Base-by-base conservation (phyloP, 2,888 invertebrate genomes). In the Priocnemis perturbator region DNA sequence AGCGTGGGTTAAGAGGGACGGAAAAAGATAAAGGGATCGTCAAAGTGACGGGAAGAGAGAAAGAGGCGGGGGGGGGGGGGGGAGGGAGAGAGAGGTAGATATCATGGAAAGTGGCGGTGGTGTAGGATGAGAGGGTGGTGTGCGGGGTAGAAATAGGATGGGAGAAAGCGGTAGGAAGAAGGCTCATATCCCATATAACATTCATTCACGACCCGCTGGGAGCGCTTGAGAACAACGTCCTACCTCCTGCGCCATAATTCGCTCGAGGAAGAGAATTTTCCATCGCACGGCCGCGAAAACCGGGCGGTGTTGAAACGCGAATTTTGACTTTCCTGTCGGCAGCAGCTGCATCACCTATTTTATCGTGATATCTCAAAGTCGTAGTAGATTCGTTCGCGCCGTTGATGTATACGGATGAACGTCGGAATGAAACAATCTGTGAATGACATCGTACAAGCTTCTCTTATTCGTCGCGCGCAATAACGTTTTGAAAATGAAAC, bases 201-300 rank as follows among this genome's bases (percentile, higher is more conserved):
- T 80, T 80, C 76, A 78, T 80, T 73, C 71, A 47, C 60, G 58
- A 74, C 47, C 80, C 74, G 61, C 57, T 74, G 73, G 81, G 73
- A 75, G 67, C 74, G 72, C 72, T 75, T 74, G 69, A 60, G 72
- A 71, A 64, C 69, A 61, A 67, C 69, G 64, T 74, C 37, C 53
- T 59, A 52, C 71, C 64, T 68, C 62, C 70, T 62, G 58, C 61
- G 59, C 55, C 62, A 60, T 73, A 78, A 79, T 74, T 77, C 71
- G 60, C 55, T 67, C 63, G 57, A 60, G 67, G 56, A 71, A 56
- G 63, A 71, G 71, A 69, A 64, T 70, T 73, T 72, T 70, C 71
- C 69, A 63, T 65, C 71, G 62, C 37, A 37, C 37, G 37, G 37
- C 37, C 37, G 7, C 37, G 4, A 3, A 11, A 37, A 37, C 2